Base-by-base conservation (phyloP, 2,797 vertebrate genomes). In the Eospalax fontanierii region DNA sequence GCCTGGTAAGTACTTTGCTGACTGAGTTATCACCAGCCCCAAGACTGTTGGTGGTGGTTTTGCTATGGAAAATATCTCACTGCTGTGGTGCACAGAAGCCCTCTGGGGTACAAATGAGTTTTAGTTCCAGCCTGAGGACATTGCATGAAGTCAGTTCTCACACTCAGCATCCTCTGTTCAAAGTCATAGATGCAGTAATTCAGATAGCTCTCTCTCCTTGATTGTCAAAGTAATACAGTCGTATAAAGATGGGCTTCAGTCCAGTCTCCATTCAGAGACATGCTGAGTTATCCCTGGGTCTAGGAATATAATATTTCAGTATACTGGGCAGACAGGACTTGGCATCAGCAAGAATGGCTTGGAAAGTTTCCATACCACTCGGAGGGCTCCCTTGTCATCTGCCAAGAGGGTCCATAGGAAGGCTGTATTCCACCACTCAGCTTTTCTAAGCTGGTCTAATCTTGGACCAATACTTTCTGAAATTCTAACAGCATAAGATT, bases 171-270 rank as follows among this genome's bases (percentile, higher is more conserved):
- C 65, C 65, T 70, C 14, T 76, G n/a, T 78, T 73, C 59, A 40
- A 92, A 28, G 38, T 85, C 78, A 78, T 33, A 86, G 63, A 16
- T 30, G 59, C 65, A 90, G 61, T 57, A 66, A 79, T 95, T 43
- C 6, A 0, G 14, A 22, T 38, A 59, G 35, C 6, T 18, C 12
- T 19, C 30, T 15, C 14, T 66, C n/a, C n/a, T n/a, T n/a, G 65
- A 40, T 80, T 33, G 68, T 63, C 12, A 73, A 19, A 68, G 40
- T 28, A 33, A 7, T 59, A 66, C 0, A 0, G 26, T 33, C 22
- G 26, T 24, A 22, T 38, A 63, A 95, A 73, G 71, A 57, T 50
- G 59, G n/a, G 65, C 35, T 22, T 89, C 26, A 24, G 1, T 33
- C 28, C 6, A 87, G 33, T 57, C 54, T 22, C 75, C 74, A 30